These are phyloP conservation scores for Sarcophaga bullata DNA, from an alignment of 1,140 invertebrate species.

Conservation along the genomic window DNA sequence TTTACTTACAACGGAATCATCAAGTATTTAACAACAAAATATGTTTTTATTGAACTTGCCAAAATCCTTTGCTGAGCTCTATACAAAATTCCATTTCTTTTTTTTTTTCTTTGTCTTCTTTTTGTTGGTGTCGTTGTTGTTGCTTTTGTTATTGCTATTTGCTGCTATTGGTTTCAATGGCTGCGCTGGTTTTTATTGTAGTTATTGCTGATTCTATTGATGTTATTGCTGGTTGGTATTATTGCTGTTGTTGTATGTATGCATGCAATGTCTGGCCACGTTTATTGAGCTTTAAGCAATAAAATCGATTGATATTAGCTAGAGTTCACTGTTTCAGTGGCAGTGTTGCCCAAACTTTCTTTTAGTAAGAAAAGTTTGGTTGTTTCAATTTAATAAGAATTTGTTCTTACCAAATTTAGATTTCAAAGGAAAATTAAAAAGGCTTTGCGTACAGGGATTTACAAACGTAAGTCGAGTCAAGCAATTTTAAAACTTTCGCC, in stretches of 20 bases:
- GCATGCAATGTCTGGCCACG: conserved; percentile 21
- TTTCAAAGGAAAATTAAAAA: too few relatives aligned
- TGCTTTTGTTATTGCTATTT: neutral
- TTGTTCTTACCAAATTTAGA: too few relatives aligned
- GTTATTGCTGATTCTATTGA: neutral
- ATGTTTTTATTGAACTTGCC: conserved; percentile 19
- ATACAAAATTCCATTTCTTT: neutral
- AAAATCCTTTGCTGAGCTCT: conserved; percentile 28
- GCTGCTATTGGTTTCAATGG: neutral
- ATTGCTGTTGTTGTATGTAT: neutral
- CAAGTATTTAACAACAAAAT: conserved; percentile 21
- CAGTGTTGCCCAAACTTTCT: neutral
- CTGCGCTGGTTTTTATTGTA: neutral
- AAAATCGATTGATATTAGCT: conserved; percentile 30
- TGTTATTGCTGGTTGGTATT: neutral
- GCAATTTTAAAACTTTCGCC: too few relatives aligned
- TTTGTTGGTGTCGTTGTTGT: neutral
- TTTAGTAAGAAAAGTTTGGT: neutral
- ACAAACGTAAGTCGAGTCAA: too few relatives aligned
- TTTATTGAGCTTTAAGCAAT: conserved; percentile 24
- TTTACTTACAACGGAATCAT: conserved; percentile 18
- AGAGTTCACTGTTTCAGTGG: neutral
- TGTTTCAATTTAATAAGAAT: too few relatives aligned
- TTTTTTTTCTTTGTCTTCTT: neutral
- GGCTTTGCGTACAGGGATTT: too few relatives aligned